Percentiles rank a stretch among this genome's conserved stretches.
Evolutionary conservation across 1,140 invertebrate genomes (phyloP).

Genomic region (Phymastichus coffea): DNA sequence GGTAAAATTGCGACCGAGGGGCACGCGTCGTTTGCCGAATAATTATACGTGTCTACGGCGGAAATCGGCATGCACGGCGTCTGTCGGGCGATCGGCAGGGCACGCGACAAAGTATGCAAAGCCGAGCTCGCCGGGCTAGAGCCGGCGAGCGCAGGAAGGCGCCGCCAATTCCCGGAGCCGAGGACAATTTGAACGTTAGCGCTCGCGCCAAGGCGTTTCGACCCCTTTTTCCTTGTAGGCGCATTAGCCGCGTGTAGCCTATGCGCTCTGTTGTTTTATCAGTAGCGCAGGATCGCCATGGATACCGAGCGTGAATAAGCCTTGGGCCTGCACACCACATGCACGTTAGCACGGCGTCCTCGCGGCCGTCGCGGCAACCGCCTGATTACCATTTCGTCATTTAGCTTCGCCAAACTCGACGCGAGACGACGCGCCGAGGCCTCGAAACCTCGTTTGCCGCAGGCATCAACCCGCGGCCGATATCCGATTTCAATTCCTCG

Average conservation of each 20-base stretch:
- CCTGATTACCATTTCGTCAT: slow-evolving; percentile 52
- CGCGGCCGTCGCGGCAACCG: slow-evolving; percentile 31
- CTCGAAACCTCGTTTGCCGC: slow-evolving; percentile 8
- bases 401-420: slow-evolving; percentile 31
- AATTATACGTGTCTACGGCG: too few species aligned
- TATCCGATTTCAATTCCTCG: too few species aligned
- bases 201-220: slow-evolving; percentile 45
- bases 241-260: slow-evolving; percentile 34
- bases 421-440: neutral
- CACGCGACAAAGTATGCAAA: too few species aligned
- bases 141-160: slow-evolving; percentile 40
- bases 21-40: too few species aligned
- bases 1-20: too few species aligned
- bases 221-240: slow-evolving; percentile 45
- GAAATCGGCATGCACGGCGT: too few species aligned
- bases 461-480: too few species aligned
- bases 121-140: neutral
- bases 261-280: slow-evolving; percentile 54
- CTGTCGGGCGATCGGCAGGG: too few species aligned
- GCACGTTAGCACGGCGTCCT: neutral
- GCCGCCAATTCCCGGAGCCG: too few species aligned
- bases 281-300: slow-evolving; percentile 56
- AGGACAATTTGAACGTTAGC: too few species aligned
- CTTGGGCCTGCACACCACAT: slow-evolving; percentile 27
- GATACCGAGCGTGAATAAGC: slow-evolving; percentile 54